These are phyloP conservation scores for Dendrolimus kikuchii DNA, from an alignment of 1,140 invertebrate genomes.

Conservation along the genomic window DNA sequence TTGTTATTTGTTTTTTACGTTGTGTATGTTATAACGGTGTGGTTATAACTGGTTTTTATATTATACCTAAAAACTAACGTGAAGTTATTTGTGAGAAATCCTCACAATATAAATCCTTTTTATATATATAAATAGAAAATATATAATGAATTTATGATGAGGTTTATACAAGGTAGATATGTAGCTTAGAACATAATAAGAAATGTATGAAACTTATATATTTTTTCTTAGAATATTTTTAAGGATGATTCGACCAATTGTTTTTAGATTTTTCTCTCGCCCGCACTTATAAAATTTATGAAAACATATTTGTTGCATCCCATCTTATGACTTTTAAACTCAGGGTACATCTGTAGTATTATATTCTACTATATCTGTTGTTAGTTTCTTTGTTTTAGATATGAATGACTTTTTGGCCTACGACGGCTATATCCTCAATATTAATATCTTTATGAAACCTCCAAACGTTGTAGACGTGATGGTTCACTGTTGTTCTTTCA, in stretches of 20 bases:
- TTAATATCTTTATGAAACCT: not conserved
- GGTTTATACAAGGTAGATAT: slow-evolving; percentile 68
- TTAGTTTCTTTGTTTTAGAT: slow-evolving; percentile 48
- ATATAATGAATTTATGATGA: slow-evolving; percentile 63
- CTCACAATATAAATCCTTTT: slow-evolving; percentile 8
- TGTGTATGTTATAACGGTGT: not conserved
- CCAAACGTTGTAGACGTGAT: slow-evolving; percentile 1
- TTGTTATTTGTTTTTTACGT: slow-evolving; percentile 29
- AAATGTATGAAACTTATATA: too few relatives aligned
- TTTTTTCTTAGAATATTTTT: too few relatives aligned
- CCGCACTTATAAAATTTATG: not conserved
- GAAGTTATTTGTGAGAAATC: too few relatives aligned
- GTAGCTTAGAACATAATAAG: slow-evolving; percentile 54
- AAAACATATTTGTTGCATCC: slow-evolving; percentile 11
- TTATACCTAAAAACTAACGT: not conserved
- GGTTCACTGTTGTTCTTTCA: slow-evolving; percentile 33
- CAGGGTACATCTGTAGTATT: slow-evolving; percentile 58
- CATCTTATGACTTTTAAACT: slow-evolving; percentile 64
- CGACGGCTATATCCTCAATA: slow-evolving; percentile 24
- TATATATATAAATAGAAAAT: slow-evolving; percentile 15
- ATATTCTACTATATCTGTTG: slow-evolving; percentile 46
- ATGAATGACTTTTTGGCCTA: slow-evolving; percentile 59
- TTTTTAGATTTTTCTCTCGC: slow-evolving; percentile 35
- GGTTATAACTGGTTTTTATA: not conserved
- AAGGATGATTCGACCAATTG: slow-evolving; percentile 51